Evolutionary conservation across 2,888 invertebrate species (phyloP).

Genomic region (Agrotis ipsilon): DNA sequence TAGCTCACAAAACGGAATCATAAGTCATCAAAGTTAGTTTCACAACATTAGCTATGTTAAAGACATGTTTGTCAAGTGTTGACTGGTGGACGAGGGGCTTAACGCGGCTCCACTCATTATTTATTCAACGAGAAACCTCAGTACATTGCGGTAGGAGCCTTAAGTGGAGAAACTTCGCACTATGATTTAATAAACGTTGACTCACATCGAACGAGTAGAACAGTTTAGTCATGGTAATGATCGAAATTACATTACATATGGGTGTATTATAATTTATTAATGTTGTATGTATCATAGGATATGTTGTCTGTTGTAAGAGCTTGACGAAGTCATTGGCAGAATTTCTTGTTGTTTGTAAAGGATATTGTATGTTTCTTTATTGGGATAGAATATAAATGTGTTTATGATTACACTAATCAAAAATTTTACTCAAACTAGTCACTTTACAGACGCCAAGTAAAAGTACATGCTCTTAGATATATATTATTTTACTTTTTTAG

Average conservation of each 20-base stretch:
- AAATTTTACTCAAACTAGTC: background rate
- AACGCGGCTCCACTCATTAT: conserved; percentile 73
- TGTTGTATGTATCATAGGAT: background rate
- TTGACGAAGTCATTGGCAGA: background rate
- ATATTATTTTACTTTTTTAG: no score
- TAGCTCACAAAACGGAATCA: conserved; percentile 26
- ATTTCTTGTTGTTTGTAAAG: background rate
- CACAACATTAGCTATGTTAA: conserved; percentile 59
- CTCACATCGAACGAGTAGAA: conserved; percentile 50
- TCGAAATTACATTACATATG: conserved; percentile 40
- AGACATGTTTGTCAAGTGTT: conserved; percentile 64
- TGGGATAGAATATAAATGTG: background rate
- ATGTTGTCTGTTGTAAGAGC: background rate
- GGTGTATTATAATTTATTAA: background rate
- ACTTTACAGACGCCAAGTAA: no score
- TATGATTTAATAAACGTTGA: conserved; percentile 72
- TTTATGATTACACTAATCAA: background rate
- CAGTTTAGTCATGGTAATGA: conserved; percentile 53
- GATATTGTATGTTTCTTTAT: background rate
- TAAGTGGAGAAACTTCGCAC: conserved; percentile 75
- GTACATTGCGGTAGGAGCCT: conserved; percentile 73
- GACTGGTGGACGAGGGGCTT: conserved; percentile 62
- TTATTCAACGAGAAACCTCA: conserved; percentile 80
- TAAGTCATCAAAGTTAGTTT: conserved; percentile 50
- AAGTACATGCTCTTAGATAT: no score